Conservation (phyloP, 2,888 invertebrate genomes). For the Lutraria lutraria region DNA sequence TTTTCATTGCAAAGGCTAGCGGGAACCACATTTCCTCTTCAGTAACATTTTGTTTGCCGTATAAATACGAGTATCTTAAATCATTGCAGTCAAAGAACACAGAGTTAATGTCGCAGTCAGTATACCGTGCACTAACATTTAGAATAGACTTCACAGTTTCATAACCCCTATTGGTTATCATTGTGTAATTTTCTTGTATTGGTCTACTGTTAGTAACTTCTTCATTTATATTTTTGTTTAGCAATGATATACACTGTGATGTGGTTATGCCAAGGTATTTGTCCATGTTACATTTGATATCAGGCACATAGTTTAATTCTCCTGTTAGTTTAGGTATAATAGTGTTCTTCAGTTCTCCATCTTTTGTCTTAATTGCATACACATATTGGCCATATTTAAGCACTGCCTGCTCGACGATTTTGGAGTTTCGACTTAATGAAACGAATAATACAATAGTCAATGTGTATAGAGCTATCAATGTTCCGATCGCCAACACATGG, state of each 20-base stretch:
- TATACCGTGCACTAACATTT: background rate
- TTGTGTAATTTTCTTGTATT: too few relatives aligned
- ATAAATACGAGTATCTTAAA: conserved; percentile 63
- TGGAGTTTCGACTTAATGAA: too few relatives aligned
- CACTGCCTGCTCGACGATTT: too few relatives aligned
- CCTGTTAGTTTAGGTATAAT: too few relatives aligned
- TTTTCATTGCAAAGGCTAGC: conserved; percentile 79
- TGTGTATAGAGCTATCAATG: too few relatives aligned
- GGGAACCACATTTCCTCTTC: conserved; percentile 77
- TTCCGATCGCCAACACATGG: too few relatives aligned
- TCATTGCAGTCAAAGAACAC: conserved; percentile 58
- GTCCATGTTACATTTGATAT: background rate
- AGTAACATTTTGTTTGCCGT: conserved; percentile 58
- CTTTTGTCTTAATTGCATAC: too few relatives aligned
- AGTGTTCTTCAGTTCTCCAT: too few relatives aligned
- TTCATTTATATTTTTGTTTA: background rate
- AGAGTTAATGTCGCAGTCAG: conserved; percentile 51
- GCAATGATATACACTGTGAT: background rate
- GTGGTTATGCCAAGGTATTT: background rate
- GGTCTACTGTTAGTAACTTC: background rate
- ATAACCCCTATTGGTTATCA: background rate
- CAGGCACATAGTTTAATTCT: too few relatives aligned
- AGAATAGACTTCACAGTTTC: background rate
- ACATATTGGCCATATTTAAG: too few relatives aligned
- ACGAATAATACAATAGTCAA: too few relatives aligned